Evolutionary conservation across 2,797 vertebrate genomes (phyloP).

Genomic region (Muscicapa striata): DNA sequence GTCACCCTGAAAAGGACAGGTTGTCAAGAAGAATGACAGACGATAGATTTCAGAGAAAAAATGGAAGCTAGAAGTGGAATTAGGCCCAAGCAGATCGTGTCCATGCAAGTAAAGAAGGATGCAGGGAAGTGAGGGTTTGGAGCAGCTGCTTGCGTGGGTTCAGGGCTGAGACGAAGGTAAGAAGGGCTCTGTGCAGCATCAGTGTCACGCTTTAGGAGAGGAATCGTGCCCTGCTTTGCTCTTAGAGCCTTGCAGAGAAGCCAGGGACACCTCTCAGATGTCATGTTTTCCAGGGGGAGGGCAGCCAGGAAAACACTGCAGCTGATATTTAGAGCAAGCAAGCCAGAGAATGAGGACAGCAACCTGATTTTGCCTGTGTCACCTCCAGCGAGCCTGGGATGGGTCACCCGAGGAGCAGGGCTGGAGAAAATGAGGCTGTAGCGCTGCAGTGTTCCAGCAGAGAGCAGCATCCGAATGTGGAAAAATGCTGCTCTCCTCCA

Average conservation of each 20-base stretch:
- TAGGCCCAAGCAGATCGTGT: background rate
- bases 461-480: slow-evolving; percentile 16
- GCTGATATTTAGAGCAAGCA: background rate
- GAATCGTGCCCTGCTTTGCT: background rate
- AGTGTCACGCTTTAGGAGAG: rapidly evolving
- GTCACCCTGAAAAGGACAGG: background rate
- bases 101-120: background rate
- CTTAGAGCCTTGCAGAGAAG: background rate
- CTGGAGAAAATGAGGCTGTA: background rate
- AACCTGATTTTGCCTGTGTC: background rate
- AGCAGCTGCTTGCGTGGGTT: background rate
- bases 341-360: background rate
- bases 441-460: slow-evolving; percentile 18
- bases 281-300: background rate
- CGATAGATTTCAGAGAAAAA: background rate
- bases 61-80: background rate
- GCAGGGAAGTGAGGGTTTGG: background rate
- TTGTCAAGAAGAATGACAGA: background rate
- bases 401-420: rapidly evolving
- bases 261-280: background rate
- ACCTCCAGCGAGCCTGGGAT: background rate
- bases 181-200: background rate
- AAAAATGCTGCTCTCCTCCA: background rate
- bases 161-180: background rate
- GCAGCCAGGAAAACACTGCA: background rate